Evolutionary conservation across 2,113 vertebrate genomes (phyloP).

Genomic region (Ophiodon elongatus): DNA sequence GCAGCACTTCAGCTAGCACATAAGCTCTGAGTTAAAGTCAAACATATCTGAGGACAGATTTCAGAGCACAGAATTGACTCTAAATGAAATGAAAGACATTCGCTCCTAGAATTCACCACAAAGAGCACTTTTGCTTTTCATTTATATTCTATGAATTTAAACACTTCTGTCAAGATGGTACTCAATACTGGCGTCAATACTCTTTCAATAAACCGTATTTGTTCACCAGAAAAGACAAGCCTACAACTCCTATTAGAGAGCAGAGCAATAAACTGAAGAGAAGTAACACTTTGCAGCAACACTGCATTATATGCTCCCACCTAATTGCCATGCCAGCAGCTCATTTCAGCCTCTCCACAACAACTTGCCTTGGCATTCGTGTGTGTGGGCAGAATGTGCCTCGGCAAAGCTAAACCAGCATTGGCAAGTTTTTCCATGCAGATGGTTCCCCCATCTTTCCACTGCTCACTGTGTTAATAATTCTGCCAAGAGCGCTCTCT

Average conservation of each 20-base stretch:
- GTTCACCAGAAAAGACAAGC: background rate
- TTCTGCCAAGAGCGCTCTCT: slow-evolving; percentile 43
- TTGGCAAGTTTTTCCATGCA: slow-evolving; percentile 59
- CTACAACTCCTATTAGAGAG: background rate
- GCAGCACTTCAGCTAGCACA: slow-evolving; percentile 30
- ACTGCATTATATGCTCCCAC: slow-evolving; percentile 23
- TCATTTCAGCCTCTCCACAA: slow-evolving; percentile 39
- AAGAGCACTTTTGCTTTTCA: background rate
- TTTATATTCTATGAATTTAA: background rate
- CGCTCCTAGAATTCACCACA: background rate
- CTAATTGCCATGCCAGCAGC: slow-evolving; percentile 47
- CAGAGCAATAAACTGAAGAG: slow-evolving; percentile 32
- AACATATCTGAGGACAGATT: slow-evolving; percentile 22
- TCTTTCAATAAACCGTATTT: background rate
- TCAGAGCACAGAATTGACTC: background rate
- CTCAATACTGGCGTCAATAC: background rate
- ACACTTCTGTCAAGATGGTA: background rate
- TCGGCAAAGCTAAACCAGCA: slow-evolving; percentile 50
- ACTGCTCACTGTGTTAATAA: slow-evolving; percentile 24
- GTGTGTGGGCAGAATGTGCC: slow-evolving; percentile 55
- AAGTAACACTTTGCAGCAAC: slow-evolving; percentile 51
- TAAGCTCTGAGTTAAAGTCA: background rate
- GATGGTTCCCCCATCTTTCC: slow-evolving; percentile 50
- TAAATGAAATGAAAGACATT: slow-evolving; percentile 10
- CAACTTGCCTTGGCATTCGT: slow-evolving; percentile 43